A percentile compares a stretch with the other conserved stretches of the same genome.
Conservation (phyloP, 2,113 vertebrate species). For the Thamnaconus septentrionalis region DNA sequence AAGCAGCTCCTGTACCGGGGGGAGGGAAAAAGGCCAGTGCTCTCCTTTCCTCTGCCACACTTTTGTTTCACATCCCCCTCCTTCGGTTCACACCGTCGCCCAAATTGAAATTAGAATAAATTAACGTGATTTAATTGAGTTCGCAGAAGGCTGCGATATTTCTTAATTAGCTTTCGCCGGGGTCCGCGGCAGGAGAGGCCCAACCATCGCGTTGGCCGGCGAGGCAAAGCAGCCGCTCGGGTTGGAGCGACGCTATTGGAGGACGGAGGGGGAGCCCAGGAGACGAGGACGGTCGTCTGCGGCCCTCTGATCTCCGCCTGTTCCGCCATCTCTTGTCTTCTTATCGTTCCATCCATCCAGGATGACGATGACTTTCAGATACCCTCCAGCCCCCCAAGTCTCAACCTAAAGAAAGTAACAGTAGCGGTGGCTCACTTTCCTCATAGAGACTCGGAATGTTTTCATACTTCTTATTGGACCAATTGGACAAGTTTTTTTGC, state of each 20-base stretch:
- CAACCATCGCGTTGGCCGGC: conserved; percentile 23
- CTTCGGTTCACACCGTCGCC: conserved; percentile 59
- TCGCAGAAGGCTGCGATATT: conserved; percentile 74
- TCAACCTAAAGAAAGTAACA: too few species aligned
- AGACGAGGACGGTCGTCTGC: conserved; percentile 64
- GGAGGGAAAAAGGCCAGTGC: conserved; percentile 60
- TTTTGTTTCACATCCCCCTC: conserved; percentile 56
- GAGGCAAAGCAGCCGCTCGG: conserved; percentile 49
- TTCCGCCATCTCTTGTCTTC: conserved; percentile 42
- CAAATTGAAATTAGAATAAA: conserved; percentile 81
- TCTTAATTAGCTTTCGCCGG: conserved; percentile 77
- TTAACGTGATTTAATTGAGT: conserved; percentile 83
- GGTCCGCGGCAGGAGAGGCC: conserved; percentile 63
- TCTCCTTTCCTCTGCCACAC: conserved; percentile 55
- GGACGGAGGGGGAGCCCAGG: conserved; percentile 52
- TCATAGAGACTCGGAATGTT: too few species aligned
- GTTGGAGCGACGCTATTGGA: conserved; percentile 48
- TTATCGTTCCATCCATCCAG: conserved; percentile 39
- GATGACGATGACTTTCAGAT: conserved; percentile 49
- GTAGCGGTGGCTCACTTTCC: too few species aligned
- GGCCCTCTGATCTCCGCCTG: conserved; percentile 41
- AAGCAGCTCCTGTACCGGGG: conserved; percentile 49
- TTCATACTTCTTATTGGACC: too few species aligned
- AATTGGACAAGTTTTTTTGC: too few species aligned
- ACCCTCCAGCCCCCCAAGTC: neutral